Evolutionary conservation across 1,140 invertebrate species (phyloP), one percentile per base, ranked within the genome.

Genomic region (Octopus sinensis): DNA sequence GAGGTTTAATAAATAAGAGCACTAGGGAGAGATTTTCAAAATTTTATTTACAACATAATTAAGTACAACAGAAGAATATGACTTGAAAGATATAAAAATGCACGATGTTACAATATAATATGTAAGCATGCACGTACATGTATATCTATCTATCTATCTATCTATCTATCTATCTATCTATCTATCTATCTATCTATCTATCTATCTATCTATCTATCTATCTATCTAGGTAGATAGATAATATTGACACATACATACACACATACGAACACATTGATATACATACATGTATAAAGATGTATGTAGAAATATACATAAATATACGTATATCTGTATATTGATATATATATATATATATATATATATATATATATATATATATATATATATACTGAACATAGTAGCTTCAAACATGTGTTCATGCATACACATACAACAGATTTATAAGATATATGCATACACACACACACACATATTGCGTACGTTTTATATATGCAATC

Each of bases 181-280:
- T 62, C 56, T 7, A 62, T 62, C 56, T 62, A 62, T 62, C 56
- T 62, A 62, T 62, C 56, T 62, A 62, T 62, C 56, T 62, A 62
- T 62, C 56, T 62, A 62, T 62, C 56, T 62, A 62, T 62, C 56
- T 62, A 62, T 62, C 56, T 62, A 62, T 62, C 56, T 62, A 62
- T 62, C 56, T 62, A 62, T 62, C 56, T 62, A 62, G 6, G 9
- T 1, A 17, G 17, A 43, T 43, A 43, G 30, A 43, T 43, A 43
- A 43, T 10, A 62, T 3, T 62, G 1, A 62, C 56, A 1, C 56
- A 62, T 17, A 62, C 56, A 62, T 17, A 62, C 56, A 62, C 56
- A 62, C 56, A 62, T 17, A 62, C 56, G 17, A 9, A 62, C 56
- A 62, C 3, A 62, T 17, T 10, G 9, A 62, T 17, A 62, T 17